Base-by-base conservation (phyloP, 2,113 vertebrate genomes). In the Dipodomys ordii region DNA sequence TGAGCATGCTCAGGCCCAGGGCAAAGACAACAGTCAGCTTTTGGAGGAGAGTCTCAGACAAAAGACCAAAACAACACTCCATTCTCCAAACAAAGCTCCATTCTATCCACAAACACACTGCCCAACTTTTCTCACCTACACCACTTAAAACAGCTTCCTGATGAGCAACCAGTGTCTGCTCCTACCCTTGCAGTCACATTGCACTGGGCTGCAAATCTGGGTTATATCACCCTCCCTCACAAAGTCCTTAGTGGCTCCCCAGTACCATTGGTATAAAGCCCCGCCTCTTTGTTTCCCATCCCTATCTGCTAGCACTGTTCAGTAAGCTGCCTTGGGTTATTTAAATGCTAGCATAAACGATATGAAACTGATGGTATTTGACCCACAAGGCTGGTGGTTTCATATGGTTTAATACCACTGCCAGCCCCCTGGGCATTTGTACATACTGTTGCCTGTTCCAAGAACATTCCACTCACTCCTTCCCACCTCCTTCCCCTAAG, bases 161-260 rank as follows among this genome's bases (percentile, higher is more conserved):
- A 39, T 18, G 18, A 23, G 4, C 3, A 20, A 22, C 20, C 57
- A 67, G 64, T 44, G 30, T 83, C 80, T 49, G 46, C 1, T 12
- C 15, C 64, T 28, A 46, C 16, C 76, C 49, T 44, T 25, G 81
- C 46, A 15, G 3, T n/a, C 35, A 57, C 25, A 23, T 1, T 35
- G 79, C 25, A 57, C n/a, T 4, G 77, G 49, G 46, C 15, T 60
- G 7, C 16, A 49, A 2, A 12, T 74, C 39, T 28, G 49, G 49
- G 73, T n/a, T 69, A 8, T 2, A 44, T 53, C 27, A 53, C 20
- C 60, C 67, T 82, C 46, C 25, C 18, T 57, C 49, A 65, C 46
- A 15, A 27, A 39, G 73, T 72, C 78, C 79, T 88, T 67, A 60
- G 19, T 53, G 91, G 82, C 73, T 92, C 32, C 88, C 86, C 57